Evolutionary conservation across 2,888 invertebrate species (phyloP).

Genomic region (Bembecia ichneumoniformis): DNA sequence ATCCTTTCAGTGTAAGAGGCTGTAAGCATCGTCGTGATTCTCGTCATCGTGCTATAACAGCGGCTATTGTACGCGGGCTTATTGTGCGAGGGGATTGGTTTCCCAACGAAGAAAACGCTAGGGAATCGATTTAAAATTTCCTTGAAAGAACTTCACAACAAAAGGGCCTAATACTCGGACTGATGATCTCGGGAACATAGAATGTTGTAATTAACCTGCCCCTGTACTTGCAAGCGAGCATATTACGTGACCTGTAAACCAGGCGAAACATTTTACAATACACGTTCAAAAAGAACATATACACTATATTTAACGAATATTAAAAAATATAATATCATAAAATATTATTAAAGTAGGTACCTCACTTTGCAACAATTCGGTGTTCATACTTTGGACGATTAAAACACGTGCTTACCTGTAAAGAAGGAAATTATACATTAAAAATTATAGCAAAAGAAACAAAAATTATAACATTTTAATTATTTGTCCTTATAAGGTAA

Average conservation of each 20-base stretch:
- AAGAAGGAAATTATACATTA: too few species aligned
- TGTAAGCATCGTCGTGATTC: constrained; percentile 44
- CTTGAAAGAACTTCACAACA: constrained; percentile 55
- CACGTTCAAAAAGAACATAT: too few species aligned
- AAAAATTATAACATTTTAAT: too few species aligned
- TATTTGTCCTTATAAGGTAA: too few species aligned
- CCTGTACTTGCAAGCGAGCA: constrained; percentile 3
- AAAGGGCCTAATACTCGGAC: constrained; percentile 52
- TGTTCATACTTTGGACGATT: too few species aligned
- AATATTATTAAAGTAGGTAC: too few species aligned
- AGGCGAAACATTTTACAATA: too few species aligned
- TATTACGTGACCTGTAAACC: neutral
- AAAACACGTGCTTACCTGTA: too few species aligned
- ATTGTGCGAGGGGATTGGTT: constrained; percentile 66
- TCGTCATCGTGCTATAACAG: constrained; percentile 47
- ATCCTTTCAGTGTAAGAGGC: constrained; percentile 43
- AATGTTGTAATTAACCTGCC: constrained; percentile 28
- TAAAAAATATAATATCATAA: too few species aligned
- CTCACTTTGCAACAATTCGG: too few species aligned
- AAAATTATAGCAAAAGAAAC: too few species aligned
- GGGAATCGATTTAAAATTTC: constrained; percentile 67
- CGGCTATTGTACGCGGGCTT: constrained; percentile 52
- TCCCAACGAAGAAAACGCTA: constrained; percentile 50
- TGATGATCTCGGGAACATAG: constrained; percentile 37
- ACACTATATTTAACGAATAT: too few species aligned